A percentile compares a stretch with the other conserved stretches of the same genome.
phyloP scores from a whole-genome alignment of 2,888 invertebrate genomes.

The Pterobdella sp. region DNA sequence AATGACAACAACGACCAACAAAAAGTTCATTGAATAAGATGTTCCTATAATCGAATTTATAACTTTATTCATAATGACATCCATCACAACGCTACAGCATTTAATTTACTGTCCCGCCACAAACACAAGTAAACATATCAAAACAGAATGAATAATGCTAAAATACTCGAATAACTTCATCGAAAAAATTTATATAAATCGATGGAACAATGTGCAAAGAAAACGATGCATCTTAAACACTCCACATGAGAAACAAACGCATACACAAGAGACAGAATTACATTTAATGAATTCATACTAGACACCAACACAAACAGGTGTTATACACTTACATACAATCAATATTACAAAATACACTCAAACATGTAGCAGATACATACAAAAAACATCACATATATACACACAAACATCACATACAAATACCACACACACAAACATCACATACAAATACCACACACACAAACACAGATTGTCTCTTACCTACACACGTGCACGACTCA shows the following conservation, averaged over 20 bases:
- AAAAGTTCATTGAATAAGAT: not conserved
- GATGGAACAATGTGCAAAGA: no score
- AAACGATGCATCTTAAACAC: no score
- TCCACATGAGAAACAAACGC: no score
- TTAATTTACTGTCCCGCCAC: no score
- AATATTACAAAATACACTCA: not conserved
- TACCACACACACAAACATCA: slow-evolving; percentile 9
- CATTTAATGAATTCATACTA: no score
- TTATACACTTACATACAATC: not conserved
- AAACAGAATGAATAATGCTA: no score
- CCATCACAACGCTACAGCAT: no score
- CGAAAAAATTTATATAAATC: no score
- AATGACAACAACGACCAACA: not conserved
- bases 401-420: slow-evolving; percentile 7
- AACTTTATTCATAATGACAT: not conserved
- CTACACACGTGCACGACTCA: slow-evolving; percentile 11
- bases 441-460: not conserved
- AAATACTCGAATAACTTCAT: no score
- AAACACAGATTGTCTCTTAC: not conserved
- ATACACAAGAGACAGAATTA: no score
- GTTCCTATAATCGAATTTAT: slow-evolving; percentile 1
- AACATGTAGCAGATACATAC: not conserved
- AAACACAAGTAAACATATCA: no score
- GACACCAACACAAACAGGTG: no score
- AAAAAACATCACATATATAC: slow-evolving; percentile 4